phyloP scores from a whole-genome alignment of 92 coral and sea anemone species.

The Epizoanthus rinbou region DNA sequence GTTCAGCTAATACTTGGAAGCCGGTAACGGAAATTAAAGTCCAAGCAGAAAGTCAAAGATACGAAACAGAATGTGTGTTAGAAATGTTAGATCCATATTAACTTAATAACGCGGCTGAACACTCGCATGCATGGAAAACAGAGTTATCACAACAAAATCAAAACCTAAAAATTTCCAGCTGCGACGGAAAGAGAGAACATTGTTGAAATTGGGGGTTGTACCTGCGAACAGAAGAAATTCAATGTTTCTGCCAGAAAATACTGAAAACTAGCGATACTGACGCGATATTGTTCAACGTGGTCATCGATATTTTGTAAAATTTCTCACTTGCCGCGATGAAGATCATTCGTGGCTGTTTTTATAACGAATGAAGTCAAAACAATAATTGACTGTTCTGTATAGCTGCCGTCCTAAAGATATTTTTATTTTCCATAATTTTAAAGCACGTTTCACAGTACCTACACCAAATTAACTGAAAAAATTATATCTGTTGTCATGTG shows the following conservation, averaged over 20 bases:
- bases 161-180: conserved; percentile 22
- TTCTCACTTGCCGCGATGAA: not conserved
- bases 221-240: not conserved
- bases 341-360: conserved; percentile 20
- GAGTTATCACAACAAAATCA: conserved; percentile 35
- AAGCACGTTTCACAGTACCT: not conserved
- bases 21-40: conserved; percentile 13
- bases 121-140: not conserved
- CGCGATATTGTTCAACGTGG: too few species aligned
- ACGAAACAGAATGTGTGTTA: not conserved
- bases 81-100: not conserved
- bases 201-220: not conserved
- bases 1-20: not conserved
- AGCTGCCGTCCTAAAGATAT: not conserved
- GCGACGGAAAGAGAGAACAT: not conserved
- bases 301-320: not conserved
- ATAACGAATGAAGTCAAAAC: conserved; percentile 30
- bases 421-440: not conserved
- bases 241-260: too few species aligned
- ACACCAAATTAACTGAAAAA: not conserved
- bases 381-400: not conserved
- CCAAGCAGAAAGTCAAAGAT: conserved; percentile 1
- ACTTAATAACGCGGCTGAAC: not conserved
- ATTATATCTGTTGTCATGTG: not conserved
- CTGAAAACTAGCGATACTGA: not conserved